Base-by-base conservation (phyloP, 1,140 invertebrate species). In the Temnothorax longispinosus region DNA sequence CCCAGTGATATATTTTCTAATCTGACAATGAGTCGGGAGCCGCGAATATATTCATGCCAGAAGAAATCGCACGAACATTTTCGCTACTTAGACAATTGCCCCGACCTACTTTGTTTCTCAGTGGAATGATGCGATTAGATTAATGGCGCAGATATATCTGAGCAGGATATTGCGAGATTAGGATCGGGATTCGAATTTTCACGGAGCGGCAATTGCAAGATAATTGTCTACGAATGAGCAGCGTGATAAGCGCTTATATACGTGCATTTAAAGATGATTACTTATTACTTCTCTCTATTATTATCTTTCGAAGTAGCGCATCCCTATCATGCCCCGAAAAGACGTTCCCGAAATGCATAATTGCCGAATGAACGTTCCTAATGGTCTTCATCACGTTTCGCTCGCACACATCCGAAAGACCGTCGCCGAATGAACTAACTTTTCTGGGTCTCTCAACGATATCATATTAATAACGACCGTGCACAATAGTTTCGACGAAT, bases 171-270 rank as follows among this genome's bases (percentile, higher is more conserved):
- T 84, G 41, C 54, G 67, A 84, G 80, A 84, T 84, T 84, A 84
- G 18, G 4, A 84, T 84, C 80, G 54, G 44, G 60, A 62, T 86
- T 81, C 56, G 86, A 88, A 85, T 78, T 88, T 90, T 90, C 89
- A 84, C 44, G 64, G 56, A 60, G 32, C 75, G 32, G 38, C 54
- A 56, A 27, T 27, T 84, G 56, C 64, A 13, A 50, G 60, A 89
- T 84, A 87, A 85, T 80, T 18, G 71, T 47, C 47, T 62, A 52
- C 69, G 52, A 58, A 47, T 58, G 41, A 72, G n/a, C 67, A 47
- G 80, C 67, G 27, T 71, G 80, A 84, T 75, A 75, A 82, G 27
- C 41, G 69, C 27, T 47, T 54, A 58, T 69, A 74, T 56, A 72
- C n/a, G 27, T 41, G 52, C 69, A 47, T 74, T 84, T 47, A 62